These are phyloP conservation scores for Cisticola juncidis DNA, from an alignment of 2,113 vertebrate species.

Conservation along the genomic window DNA sequence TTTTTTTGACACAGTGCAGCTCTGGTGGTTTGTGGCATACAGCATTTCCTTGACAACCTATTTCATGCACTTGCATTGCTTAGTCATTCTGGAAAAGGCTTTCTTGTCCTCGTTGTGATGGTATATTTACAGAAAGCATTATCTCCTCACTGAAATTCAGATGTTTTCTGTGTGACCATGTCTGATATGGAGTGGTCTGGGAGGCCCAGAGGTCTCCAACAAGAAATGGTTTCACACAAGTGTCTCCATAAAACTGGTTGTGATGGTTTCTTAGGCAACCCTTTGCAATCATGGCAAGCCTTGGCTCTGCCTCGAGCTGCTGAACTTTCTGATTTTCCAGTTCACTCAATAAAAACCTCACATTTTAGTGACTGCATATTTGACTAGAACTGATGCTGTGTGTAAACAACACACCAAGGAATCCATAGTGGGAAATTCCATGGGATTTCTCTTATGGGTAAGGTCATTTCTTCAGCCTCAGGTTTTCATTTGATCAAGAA, in stretches of 20 bases:
- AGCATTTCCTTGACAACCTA: neutral
- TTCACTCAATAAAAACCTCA: neutral
- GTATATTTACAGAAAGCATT: neutral
- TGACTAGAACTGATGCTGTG: neutral
- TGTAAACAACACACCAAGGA: neutral
- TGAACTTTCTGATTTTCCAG: neutral
- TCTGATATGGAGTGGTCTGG: neutral
- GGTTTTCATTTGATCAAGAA: neutral
- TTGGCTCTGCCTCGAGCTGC: neutral
- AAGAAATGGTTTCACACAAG: neutral
- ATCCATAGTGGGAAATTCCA: neutral
- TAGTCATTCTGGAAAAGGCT: neutral
- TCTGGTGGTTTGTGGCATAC: neutral
- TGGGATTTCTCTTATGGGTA: neutral
- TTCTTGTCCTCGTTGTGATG: neutral
- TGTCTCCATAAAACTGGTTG: neutral
- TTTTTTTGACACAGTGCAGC: neutral
- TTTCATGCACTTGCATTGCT: neutral
- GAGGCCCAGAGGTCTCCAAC: neutral
- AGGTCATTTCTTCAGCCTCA: neutral
- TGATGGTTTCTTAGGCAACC: neutral
- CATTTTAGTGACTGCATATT: neutral
- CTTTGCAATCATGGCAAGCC: rapidly evolving
- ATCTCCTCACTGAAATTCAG: neutral
- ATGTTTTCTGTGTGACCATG: neutral